phyloP scores from a whole-genome alignment of 2,113 vertebrate genomes.

The Cyprinodon variegatus region DNA sequence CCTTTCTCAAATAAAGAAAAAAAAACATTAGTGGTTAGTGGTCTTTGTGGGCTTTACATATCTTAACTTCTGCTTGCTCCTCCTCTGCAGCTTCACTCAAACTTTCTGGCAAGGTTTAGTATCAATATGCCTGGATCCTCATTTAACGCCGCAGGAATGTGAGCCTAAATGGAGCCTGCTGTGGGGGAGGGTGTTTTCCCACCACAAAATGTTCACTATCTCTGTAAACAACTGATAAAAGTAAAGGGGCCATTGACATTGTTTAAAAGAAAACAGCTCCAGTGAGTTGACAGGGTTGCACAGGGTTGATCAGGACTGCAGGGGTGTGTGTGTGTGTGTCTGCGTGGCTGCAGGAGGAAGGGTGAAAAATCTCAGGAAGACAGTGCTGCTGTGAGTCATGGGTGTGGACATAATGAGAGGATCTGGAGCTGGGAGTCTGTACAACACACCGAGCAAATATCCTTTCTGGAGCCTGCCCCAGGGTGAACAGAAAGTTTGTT shows the following conservation, averaged over 20 bases:
- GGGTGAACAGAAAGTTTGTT: slow-evolving; percentile 13
- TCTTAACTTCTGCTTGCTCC: slow-evolving; percentile 35
- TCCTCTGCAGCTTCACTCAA: slow-evolving; percentile 20
- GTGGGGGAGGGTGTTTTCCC: slow-evolving; percentile 53
- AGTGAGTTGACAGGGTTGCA: not conserved
- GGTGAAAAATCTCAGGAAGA: slow-evolving; percentile 71
- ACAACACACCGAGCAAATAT: slow-evolving; percentile 44
- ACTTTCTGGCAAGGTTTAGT: slow-evolving; percentile 34
- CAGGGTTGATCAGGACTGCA: not conserved
- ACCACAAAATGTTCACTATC: slow-evolving; percentile 45
- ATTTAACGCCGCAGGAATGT: slow-evolving; percentile 72
- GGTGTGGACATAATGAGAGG: slow-evolving; percentile 47
- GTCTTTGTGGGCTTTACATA: slow-evolving; percentile 18
- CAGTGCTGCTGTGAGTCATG: slow-evolving; percentile 35
- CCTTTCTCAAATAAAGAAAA: not conserved
- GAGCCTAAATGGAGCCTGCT: slow-evolving; percentile 37
- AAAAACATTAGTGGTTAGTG: not conserved
- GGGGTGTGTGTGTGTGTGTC: no score
- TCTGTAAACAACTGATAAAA: slow-evolving; percentile 64
- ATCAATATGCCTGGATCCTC: slow-evolving; percentile 44
- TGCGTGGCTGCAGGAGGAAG: slow-evolving; percentile 55
- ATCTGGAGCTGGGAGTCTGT: not conserved
- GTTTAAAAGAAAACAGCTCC: not conserved
- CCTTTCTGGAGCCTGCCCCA: not conserved
- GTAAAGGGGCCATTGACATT: slow-evolving; percentile 6